A percentile compares a stretch with the other conserved stretches of the same genome.
Evolutionary conservation across 2,797 vertebrate species (phyloP).

Genomic region (Morus bassanus): DNA sequence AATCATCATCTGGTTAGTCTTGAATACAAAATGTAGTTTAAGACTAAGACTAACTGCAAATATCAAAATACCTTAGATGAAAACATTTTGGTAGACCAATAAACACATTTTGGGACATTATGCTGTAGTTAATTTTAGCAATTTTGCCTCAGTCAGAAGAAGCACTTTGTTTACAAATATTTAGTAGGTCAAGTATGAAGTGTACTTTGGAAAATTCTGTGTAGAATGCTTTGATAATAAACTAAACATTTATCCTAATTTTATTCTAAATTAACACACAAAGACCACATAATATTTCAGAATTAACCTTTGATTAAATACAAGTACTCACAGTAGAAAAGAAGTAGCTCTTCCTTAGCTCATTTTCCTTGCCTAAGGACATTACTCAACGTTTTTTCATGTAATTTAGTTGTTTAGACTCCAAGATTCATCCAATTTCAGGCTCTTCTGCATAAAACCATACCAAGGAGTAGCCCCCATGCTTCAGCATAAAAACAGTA

Average conservation of each 20-base stretch:
- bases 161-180: conserved; percentile 36
- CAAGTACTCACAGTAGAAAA: neutral
- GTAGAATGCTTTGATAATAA: conserved; percentile 25
- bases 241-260: conserved; percentile 40
- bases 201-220: neutral
- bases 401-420: neutral
- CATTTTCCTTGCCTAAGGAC: neutral
- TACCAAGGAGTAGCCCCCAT: neutral
- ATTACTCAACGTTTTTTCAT: neutral
- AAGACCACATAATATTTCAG: neutral
- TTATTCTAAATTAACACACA: conserved; percentile 9
- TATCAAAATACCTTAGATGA: neutral
- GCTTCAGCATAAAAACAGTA: neutral
- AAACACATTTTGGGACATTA: neutral
- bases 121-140: neutral
- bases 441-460: neutral
- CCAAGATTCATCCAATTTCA: neutral
- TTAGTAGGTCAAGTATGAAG: conserved; percentile 41
- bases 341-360: neutral
- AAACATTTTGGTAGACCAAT: neutral
- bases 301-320: conserved; percentile 51
- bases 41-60: neutral
- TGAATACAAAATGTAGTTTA: neutral
- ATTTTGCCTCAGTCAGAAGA: neutral
- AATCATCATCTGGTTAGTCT: neutral